Conservation (phyloP, 2,888 invertebrate genomes). For the Lycocerus yunnanus region DNA sequence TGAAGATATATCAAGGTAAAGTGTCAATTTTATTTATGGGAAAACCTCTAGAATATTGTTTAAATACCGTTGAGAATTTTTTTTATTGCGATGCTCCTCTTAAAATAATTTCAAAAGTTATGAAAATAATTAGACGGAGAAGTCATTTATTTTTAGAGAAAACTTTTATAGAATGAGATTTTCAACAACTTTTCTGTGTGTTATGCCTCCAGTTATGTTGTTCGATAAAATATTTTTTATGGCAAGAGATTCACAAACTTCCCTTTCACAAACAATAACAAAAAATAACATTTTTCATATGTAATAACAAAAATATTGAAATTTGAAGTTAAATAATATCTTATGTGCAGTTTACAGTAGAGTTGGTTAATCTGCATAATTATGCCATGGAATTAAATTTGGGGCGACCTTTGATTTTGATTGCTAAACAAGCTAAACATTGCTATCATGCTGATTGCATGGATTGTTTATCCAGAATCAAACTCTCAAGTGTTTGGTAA, state of each 20-base stretch:
- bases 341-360: not conserved
- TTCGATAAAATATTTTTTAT: not conserved
- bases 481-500: not conserved
- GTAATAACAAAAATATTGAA: too few relatives aligned
- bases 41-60: not conserved
- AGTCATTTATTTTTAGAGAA: not conserved
- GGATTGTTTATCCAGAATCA: not conserved
- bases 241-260: not conserved
- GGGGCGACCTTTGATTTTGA: not conserved
- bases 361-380: not conserved
- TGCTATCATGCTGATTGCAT: too few relatives aligned
- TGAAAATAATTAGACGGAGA: not conserved
- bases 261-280: not conserved
- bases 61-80: not conserved
- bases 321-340: too few relatives aligned
- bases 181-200: not conserved
- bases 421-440: not conserved
- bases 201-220: not conserved
- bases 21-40: not conserved
- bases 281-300: not conserved
- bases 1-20: slow-evolving; percentile 75
- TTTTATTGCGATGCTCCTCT: not conserved
- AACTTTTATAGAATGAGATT: not conserved
- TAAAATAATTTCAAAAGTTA: not conserved
- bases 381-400: not conserved